Conservation (phyloP, 2,797 vertebrate species). For the Trachops cirrhosus region DNA sequence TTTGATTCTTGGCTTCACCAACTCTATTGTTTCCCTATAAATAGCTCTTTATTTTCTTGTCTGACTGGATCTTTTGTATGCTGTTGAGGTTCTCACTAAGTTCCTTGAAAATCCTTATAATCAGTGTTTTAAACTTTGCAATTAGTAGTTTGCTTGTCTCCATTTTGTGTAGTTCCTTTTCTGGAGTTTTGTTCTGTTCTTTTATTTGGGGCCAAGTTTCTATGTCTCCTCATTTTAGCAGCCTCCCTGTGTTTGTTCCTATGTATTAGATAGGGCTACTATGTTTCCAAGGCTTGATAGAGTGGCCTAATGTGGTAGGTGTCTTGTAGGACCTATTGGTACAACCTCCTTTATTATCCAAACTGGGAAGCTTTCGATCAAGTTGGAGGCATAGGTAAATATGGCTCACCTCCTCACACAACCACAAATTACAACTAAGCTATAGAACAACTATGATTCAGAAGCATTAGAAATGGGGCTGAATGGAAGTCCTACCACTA, state of each 20-base stretch:
- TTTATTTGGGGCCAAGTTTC: not conserved
- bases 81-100: not conserved
- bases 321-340: not conserved
- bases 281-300: not conserved
- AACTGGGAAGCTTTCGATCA: no score
- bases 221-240: not conserved
- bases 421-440: not conserved
- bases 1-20: not conserved
- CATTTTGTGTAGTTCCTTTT: not conserved
- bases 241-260: not conserved
- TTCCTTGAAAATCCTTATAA: not conserved
- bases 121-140: not conserved
- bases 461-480: not conserved
- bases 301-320: not conserved
- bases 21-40: not conserved
- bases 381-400: not conserved
- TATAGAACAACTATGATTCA: not conserved
- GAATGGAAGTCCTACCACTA: not conserved
- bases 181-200: not conserved
- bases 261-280: not conserved
- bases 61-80: not conserved
- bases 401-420: not conserved
- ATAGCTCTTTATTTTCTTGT: not conserved
- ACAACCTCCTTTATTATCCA: not conserved
- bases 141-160: not conserved